A percentile compares a stretch with the other conserved stretches of the same genome.
phyloP scores from a whole-genome alignment of 2,797 vertebrate species.

The Xenops minutus region DNA sequence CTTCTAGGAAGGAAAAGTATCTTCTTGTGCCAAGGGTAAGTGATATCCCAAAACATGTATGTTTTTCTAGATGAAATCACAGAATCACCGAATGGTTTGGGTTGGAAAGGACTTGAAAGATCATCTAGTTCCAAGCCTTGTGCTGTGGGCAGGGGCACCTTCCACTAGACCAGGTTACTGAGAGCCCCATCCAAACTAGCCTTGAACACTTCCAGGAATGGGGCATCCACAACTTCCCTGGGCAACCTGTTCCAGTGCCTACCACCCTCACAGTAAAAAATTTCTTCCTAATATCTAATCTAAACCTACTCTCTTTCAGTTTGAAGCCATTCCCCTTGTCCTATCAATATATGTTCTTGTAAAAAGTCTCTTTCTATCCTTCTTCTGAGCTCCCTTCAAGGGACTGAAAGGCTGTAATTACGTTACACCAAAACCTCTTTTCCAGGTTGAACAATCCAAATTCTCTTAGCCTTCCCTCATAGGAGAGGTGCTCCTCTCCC shows the following conservation, averaged over 20 bases:
- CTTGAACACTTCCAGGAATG: background rate
- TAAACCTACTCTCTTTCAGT: background rate
- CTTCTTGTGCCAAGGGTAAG: background rate
- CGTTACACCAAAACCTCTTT: background rate
- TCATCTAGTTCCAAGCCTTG: background rate
- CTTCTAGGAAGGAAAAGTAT: background rate
- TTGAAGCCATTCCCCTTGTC: background rate
- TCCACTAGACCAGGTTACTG: background rate
- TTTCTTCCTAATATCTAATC: background rate
- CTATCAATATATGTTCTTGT: background rate
- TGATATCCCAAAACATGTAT: background rate
- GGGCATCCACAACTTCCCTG: background rate
- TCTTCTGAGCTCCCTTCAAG: background rate
- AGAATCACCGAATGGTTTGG: background rate
- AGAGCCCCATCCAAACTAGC: background rate
- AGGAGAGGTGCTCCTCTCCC: background rate
- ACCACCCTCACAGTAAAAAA: background rate
- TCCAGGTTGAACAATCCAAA: background rate
- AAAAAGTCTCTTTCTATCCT: background rate
- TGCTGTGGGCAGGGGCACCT: background rate
- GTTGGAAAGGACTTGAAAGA: background rate
- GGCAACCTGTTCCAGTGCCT: background rate
- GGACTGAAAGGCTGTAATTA: background rate
- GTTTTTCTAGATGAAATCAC: background rate
- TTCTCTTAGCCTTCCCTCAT: background rate